Conservation (phyloP, 1,140 invertebrate genomes). For the Meteorus sp. region DNA sequence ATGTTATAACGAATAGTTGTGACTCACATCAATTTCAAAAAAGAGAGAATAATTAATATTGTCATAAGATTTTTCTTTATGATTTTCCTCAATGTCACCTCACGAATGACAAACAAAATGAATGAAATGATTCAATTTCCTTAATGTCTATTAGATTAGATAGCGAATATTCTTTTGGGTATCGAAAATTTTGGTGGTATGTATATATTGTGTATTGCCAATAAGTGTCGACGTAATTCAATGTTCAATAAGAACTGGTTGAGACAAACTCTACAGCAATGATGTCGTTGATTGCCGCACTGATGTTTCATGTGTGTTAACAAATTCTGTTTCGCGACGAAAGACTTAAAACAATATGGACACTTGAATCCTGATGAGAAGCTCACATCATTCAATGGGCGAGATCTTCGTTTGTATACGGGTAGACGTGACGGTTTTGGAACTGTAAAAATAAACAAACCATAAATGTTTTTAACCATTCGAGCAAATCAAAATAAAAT, state of each 20-base stretch:
- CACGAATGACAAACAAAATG: background rate
- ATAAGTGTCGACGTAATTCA: conserved; percentile 46
- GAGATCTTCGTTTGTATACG: conserved; percentile 21
- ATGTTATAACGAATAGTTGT: no score
- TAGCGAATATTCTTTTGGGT: conserved; percentile 36
- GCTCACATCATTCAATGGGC: conserved; percentile 27
- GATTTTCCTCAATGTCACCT: no score
- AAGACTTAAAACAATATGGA: conserved; percentile 57
- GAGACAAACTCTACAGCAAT: conserved; percentile 56
- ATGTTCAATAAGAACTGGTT: conserved; percentile 54
- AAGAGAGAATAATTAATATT: no score
- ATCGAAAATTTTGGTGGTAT: conserved; percentile 41
- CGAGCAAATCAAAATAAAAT: conserved; percentile 8
- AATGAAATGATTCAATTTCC: background rate
- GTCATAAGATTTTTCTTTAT: no score
- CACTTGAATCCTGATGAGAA: conserved; percentile 37
- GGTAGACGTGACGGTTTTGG: background rate
- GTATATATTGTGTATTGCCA: conserved; percentile 47
- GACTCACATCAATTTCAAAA: no score
- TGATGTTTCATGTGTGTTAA: conserved; percentile 59
- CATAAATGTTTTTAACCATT: no score
- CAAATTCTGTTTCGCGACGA: conserved; percentile 58
- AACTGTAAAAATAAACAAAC: conserved; percentile 13
- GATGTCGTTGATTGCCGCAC: conserved; percentile 58
- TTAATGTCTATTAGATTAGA: background rate